Base-by-base conservation (phyloP, 2,113 vertebrate genomes). In the Myotis brandtii region DNA sequence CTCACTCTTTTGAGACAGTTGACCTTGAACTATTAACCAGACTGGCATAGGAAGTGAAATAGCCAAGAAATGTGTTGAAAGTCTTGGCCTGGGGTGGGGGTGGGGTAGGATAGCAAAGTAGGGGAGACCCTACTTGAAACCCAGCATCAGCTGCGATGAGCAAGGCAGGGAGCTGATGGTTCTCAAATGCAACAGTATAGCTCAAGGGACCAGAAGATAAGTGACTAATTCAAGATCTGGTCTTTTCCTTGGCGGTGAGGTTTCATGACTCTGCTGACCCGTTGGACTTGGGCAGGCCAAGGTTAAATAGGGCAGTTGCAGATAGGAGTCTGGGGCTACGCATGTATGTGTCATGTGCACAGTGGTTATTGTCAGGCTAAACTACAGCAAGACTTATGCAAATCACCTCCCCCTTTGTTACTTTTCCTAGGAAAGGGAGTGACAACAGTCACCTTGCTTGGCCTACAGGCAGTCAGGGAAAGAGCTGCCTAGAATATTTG, bases 1-100 rank as follows among this genome's bases (percentile, higher is more conserved):
- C 56, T 94, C 50, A 77, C 16, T 86, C 75, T n/a, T 81, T 12
- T 54, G 17, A 64, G 34, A 50, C 54, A 89, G 40, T 50, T 94
- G 50, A 37, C 20, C 9, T 73, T 91, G 40, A 87, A 56, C 30
- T 80, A 67, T 13, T 81, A 81, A 77, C n/a, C 75, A 69, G n/a
- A 6, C 11, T 85, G 43, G 50, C 46, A 17, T 27, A 21, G 23
- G 27, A 48, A 76, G 43, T 69, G 40, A 82, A 76, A 50, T 6
- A 25, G 20, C 3, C 12, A 34, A 11, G 66, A 37, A 76, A 6
- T 46, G 18, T 6, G 37, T 77, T 30, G 18, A 32, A 69, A 88
- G 12, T 9, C 40, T 32, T 89, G 37, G 46, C 21, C 66, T 77
- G 52, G 30, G 40, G 9, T 34, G 4, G 7, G 30, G 30, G 3